Base-by-base conservation (phyloP, 2,113 vertebrate genomes). In the Proterorhinus semilunaris region DNA sequence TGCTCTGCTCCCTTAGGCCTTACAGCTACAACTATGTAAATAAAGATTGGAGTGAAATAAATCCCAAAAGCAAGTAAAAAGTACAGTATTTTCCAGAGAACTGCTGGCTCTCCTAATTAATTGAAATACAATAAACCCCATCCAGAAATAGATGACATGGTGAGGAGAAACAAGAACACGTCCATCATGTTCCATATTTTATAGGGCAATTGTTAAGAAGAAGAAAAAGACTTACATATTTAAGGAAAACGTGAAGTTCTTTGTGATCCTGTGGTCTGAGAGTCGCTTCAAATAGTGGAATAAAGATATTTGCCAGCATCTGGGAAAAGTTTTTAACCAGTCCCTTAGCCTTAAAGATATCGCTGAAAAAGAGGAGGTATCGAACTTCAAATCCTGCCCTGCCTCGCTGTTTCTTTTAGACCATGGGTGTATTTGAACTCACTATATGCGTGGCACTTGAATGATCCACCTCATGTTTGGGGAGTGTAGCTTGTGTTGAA, bases 391-490 rank as follows among this genome's bases (percentile, higher is more conserved):
- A 27, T 42, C n/a, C 10, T 6, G 6, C 10, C 12, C 17, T 57
- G 11, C 27, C 17, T 54, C 21, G 52, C 17, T 53, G 6, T 53
- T n/a, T 21, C 16, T 8, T 15, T 53, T 17, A 51, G 15, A 7
- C 2, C 50, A n/a, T 3, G 17, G 16, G 16, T 55, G 54, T 27
- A 36, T 2, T 57, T 36, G 43, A 21, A 89, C 96, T 95, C 92
- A 97, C 96, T 96, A 98, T 90, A 98, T 96, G 83, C 96, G 93
- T 75, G 96, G 96, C 71, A 97, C 93, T 86, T 98, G 96, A 85
- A 98, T 96, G 69, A 98, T 93, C 96, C 96, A 98, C 80, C 93
- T 95, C 94, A 97, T 93, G 84, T 97, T 94, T 70, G 96, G 95
- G 5, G 96, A 98, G 90, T 96, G 92, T 54, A 98, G 88, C 87